Evolutionary conservation across 2,113 vertebrate genomes (phyloP), one percentile per base, ranked within the genome.

Genomic region (Formicarius rufipectus): DNA sequence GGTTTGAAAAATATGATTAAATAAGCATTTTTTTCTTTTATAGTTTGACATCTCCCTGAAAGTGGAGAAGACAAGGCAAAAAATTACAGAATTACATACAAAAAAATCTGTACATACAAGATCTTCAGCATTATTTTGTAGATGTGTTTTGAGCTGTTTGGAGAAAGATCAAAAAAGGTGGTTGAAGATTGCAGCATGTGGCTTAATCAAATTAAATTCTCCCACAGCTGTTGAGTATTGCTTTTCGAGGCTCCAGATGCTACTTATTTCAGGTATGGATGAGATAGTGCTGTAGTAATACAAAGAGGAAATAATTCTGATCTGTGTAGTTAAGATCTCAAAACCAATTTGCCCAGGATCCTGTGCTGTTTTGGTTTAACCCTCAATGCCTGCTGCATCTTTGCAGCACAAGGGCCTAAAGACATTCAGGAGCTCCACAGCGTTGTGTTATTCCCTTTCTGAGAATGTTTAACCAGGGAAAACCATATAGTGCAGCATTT

Each of bases 381-480:
- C 59, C 56, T 35, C 42, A 71, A 62, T 10, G 24, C 53, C 73
- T 52, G 50, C 25, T 52, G 50, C 50, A 52, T 47, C 30, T 69
- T 78, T 56, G 59, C 47, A 77, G 78, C 45, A 69, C 52, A 47
- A 76, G 13, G 58, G 44, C 44, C 55, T 56, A 47, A 40, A 95
- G 40, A 31, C 35, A 11, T 68, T 88, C 60, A 56, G 50, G 60
- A 81, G 39, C 63, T 91, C 80, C 49, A 23, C 22, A 77, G 84
- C 0, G 0, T 20, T 82, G 27, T 63, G 67, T 95, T 89, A 83
- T 74, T 93, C 74, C 85, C 92, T 93, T 97, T 96, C 95, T 94
- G 95, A 79, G 77, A 96, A 86, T 94, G 93, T 96, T 96, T 96
- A 96, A 92, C 92, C 76, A 89, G 86, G 73, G 80, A 64, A 87